Percentiles rank a stretch among this genome's conserved stretches.
Evolutionary conservation across 2,113 vertebrate species (phyloP).

Genomic region (Otis tarda): DNA sequence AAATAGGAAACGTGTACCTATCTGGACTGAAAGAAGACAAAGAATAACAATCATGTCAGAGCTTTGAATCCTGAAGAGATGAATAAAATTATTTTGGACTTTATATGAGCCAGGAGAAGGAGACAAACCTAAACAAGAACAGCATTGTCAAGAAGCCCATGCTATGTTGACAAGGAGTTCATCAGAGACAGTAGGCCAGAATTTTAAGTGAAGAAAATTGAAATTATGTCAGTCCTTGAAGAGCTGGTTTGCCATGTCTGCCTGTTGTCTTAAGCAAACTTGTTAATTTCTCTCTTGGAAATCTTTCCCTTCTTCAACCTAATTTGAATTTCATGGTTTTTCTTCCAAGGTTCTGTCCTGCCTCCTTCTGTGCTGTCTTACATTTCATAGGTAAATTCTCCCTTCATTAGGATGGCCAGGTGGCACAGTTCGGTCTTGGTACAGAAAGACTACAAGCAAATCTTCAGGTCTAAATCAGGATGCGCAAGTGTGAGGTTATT

Average conservation of each 20-base stretch:
- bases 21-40: constrained; percentile 1
- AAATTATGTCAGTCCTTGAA: background rate
- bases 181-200: background rate
- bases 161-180: background rate
- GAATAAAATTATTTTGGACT: background rate
- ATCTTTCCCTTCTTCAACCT: background rate
- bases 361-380: background rate
- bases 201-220: constrained; percentile 21
- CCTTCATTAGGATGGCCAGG: background rate
- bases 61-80: background rate
- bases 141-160: background rate
- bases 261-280: constrained; percentile 4
- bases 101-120: background rate
- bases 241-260: background rate
- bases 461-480: background rate
- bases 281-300: background rate
- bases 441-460: background rate
- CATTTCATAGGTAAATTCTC: background rate
- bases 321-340: constrained; percentile 22
- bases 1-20: background rate
- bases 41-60: background rate
- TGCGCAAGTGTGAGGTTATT: background rate
- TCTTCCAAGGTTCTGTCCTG: background rate
- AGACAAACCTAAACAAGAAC: background rate
- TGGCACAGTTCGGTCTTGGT: background rate